Percentiles rank a stretch among this genome's conserved stretches.
Evolutionary conservation across 1,140 invertebrate genomes (phyloP).

Genomic region (Tetramorium alpestre): DNA sequence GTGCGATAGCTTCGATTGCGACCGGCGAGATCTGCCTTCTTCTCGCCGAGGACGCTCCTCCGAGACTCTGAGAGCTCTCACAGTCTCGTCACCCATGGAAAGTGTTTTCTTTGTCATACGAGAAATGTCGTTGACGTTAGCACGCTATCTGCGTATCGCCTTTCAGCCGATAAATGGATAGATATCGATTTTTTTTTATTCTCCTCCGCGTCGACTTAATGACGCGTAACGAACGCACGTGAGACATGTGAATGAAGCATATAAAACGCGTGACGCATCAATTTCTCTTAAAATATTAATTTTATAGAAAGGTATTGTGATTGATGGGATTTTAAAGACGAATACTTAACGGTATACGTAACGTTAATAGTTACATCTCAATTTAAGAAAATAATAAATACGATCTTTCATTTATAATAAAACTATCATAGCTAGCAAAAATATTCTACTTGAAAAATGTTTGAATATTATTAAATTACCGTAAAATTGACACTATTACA

Average conservation of each 20-base stretch:
- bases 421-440: not conserved
- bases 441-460: not conserved
- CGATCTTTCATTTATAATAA: not conserved
- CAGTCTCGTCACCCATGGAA: constrained; percentile 35
- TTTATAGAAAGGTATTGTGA: not conserved
- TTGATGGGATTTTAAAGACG: not conserved
- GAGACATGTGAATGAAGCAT: not conserved
- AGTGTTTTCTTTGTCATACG: constrained; percentile 49
- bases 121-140: constrained; percentile 39
- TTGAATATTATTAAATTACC: not conserved
- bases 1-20: constrained; percentile 44
- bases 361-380: not conserved
- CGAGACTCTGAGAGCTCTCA: constrained; percentile 23
- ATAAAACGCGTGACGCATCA: constrained; percentile 7
- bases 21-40: constrained; percentile 16
- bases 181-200: constrained; percentile 32
- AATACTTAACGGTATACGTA: not conserved
- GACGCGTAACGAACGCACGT: constrained; percentile 3
- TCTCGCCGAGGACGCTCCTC: constrained; percentile 21
- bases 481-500: not conserved
- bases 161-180: constrained; percentile 29
- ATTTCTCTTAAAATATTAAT: constrained; percentile 2
- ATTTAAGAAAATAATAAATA: not conserved
- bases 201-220: not conserved
- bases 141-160: constrained; percentile 15